Evolutionary conservation across 2,888 invertebrate species (phyloP), one percentile per base, ranked within the genome.

Genomic region (Ophion ellenae): DNA sequence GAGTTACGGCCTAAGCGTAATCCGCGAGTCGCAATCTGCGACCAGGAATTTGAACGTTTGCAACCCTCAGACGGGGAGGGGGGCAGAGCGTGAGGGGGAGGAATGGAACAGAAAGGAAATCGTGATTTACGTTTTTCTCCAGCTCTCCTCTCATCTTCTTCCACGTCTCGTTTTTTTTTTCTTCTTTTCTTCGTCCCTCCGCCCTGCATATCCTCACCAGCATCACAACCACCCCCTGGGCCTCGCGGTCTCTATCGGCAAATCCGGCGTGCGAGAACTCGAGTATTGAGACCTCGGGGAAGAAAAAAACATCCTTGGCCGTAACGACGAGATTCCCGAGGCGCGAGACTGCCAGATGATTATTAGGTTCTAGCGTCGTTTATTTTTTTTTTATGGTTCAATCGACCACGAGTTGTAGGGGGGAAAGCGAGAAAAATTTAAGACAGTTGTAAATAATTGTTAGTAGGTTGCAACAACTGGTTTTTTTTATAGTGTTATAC

Each of bases 1-100:
- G 88, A 89, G 87, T 89, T 89, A 89, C 88, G 86, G 81, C 87
- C 81, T 85, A 86, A 87, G 84, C 84, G 85, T 86, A 86, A 88
- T 89, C 87, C 88, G 83, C 77, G 84, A 86, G 83, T 80, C 82
- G 80, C 85, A 88, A 88, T 87, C 88, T 88, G 85, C 86, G 86
- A 85, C 87, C 86, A 87, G 80, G 83, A 89, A 87, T 89, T 88
- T 87, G 80, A 88, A 85, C 87, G 87, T 85, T 85, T 88, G 82
- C 84, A 83, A 57, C 67, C 66, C 64, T 40, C 76, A 40, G 40
- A 40, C 40, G 40, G 70, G 59, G 40, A 11, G 28, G n/a, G 45
- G 32, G 36, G 1, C 6, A 28, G 63, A 32, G 45, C 5, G 47
- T 20, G 75, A 20, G 47, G 9, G 17, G 24, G 28, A 64, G 47